Conservation (phyloP, 23 tunicate genomes). For the Diplosoma virens region DNA sequence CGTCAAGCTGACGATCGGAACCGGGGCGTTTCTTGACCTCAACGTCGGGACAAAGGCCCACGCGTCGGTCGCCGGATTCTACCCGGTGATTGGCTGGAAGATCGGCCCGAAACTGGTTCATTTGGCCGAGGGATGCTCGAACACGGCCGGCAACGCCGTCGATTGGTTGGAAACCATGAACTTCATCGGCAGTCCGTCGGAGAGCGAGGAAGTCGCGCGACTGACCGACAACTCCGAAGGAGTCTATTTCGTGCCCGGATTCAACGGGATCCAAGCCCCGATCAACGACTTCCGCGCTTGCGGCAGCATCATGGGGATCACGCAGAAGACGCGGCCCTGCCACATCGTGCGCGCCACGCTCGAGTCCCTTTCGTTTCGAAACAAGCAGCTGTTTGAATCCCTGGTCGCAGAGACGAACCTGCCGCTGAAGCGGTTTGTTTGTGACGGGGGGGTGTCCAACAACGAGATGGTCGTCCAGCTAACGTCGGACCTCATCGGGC, state of each 20-base stretch:
- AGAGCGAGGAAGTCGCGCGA: slow-evolving; percentile 50
- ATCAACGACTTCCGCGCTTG: slow-evolving; percentile 83
- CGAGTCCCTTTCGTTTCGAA: slow-evolving; percentile 86
- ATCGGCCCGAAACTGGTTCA: slow-evolving; percentile 50
- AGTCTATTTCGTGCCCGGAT: slow-evolving; percentile 84
- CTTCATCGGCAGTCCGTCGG: slow-evolving; percentile 45
- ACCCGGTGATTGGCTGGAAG: slow-evolving; percentile 94
- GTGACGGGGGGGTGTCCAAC: slow-evolving; percentile 89
- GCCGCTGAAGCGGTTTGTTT: slow-evolving; percentile 61
- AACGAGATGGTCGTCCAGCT: slow-evolving; percentile 67
- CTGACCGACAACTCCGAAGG: slow-evolving; percentile 37
- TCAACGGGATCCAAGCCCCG: slow-evolving; percentile 92
- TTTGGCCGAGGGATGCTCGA: slow-evolving; percentile 82
- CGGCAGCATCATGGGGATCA: slow-evolving; percentile 85
- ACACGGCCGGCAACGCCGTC: slow-evolving; percentile 81
- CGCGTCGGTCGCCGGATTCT: slow-evolving; percentile 89
- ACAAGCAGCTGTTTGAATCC: slow-evolving; percentile 56
- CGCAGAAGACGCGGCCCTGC: slow-evolving; percentile 36
- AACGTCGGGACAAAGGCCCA: slow-evolving; percentile 84
- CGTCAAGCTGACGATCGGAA: slow-evolving; percentile 86
- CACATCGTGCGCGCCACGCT: slow-evolving; percentile 80
- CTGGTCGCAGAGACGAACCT: slow-evolving; percentile 58
- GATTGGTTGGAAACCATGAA: slow-evolving; percentile 57
- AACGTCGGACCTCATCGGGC: slow-evolving; percentile 56
- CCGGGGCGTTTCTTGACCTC: slow-evolving; percentile 88